phyloP scores from a whole-genome alignment of 2,888 invertebrate genomes.

The Amblyjoppa fuscipennis region DNA sequence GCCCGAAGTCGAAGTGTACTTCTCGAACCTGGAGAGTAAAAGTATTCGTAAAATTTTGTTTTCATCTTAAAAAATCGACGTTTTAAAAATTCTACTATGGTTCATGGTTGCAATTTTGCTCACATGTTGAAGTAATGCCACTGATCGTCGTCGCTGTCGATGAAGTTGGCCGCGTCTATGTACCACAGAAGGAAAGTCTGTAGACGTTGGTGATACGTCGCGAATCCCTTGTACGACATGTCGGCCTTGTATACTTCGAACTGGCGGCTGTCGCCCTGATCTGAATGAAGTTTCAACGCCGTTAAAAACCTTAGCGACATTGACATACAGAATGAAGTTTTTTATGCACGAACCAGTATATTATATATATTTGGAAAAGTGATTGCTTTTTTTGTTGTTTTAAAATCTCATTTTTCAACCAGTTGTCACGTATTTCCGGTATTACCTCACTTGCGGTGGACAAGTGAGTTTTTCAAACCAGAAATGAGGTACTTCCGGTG shows the following conservation, averaged over 20 bases:
- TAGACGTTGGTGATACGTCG: slow-evolving; percentile 92
- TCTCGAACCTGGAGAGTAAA: slow-evolving; percentile 88
- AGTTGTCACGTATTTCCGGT: too few relatives aligned
- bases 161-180: slow-evolving; percentile 98
- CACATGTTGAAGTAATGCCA: slow-evolving; percentile 96
- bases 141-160: slow-evolving; percentile 96
- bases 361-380: too few relatives aligned
- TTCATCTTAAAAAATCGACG: neutral
- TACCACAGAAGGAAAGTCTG: slow-evolving; percentile 98
- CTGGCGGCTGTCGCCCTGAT: slow-evolving; percentile 78
- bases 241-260: slow-evolving; percentile 95
- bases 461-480: too few relatives aligned
- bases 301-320: neutral
- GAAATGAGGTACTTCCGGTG: too few relatives aligned
- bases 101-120: slow-evolving; percentile 80
- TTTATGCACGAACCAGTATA: too few relatives aligned
- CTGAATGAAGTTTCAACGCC: slow-evolving; percentile 69
- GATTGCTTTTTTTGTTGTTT: too few relatives aligned
- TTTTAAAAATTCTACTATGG: neutral
- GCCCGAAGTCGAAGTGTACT: slow-evolving; percentile 88
- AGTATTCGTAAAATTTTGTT: too few relatives aligned
- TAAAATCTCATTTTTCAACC: too few relatives aligned
- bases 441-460: too few relatives aligned
- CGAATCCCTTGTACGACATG: slow-evolving; percentile 90
- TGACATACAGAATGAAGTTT: too few relatives aligned